Evolutionary conservation across 2,888 invertebrate genomes (phyloP), one percentile per base, ranked within the genome.

Genomic region (Nasonia oneida): DNA sequence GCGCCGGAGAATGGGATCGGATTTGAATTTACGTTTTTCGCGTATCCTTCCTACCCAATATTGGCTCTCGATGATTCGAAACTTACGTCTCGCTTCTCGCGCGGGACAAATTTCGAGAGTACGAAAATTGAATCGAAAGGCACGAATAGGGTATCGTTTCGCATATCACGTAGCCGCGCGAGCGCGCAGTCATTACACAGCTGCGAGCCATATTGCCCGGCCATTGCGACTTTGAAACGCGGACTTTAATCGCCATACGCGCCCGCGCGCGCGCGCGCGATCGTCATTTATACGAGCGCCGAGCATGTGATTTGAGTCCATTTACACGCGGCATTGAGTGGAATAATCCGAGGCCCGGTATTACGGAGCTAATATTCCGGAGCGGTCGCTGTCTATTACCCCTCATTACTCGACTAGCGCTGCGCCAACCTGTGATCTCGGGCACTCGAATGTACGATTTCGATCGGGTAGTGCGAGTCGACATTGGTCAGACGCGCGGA

Each of bases 211-310:
- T 64, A 1, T 18, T 12, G 29, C 29, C 57, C 14, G 73, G 29
- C 37, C 57, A 42, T 77, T 53, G 57, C 37, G 71, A 71, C 67
- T 64, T 8, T n/a, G 6, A 74, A 29, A 10, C 37, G n/a, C 33
- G 78, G 71, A 77, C 71, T 83, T 83, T 83, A 83, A 77, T 77
- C 57, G 39, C 18, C 37, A 37, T 70, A 23, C 53, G 53, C 73
- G 39, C 29, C 29, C 29, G 29, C 29, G 29, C 47, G 53, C 29
- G 67, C 23, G 23, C 15, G 61, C 47, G 53, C 29, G 67, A 84
- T 75, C 64, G 79, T 70, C 74, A 67, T 80, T 37, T 37, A 37
- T 79, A 75, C 67, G 29, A 37, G 37, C 37, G 42, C 23, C 23
- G 15, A 29, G 61, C 23, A 53, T 50, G 15, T 53, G 15, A 53